Percentiles rank a stretch among this genome's conserved stretches.
phyloP scores from a whole-genome alignment of 2,113 vertebrate genomes.

The Triplophysa siluroides region DNA sequence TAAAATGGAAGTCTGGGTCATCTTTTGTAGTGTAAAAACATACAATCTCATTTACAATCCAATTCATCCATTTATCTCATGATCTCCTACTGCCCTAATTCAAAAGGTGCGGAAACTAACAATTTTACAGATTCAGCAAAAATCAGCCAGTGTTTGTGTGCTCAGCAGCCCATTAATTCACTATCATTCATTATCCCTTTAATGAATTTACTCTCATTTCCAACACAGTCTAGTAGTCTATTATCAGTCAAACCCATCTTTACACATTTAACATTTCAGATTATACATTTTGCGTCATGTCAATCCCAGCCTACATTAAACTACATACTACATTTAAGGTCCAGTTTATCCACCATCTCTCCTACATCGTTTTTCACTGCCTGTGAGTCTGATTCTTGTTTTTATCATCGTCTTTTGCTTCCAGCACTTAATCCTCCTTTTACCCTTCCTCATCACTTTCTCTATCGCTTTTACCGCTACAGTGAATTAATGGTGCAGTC shows the following conservation, averaged over 20 bases:
- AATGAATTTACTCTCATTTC: constrained; percentile 26
- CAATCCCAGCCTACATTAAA: too few species aligned
- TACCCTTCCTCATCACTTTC: background rate
- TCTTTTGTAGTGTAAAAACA: background rate
- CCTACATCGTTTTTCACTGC: background rate
- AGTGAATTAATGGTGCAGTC: constrained; percentile 32
- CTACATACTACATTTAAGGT: background rate
- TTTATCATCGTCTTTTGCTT: background rate
- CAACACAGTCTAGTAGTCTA: constrained; percentile 32
- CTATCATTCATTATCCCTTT: constrained; percentile 5
- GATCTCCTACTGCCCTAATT: constrained; percentile 5
- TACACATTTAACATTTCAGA: constrained; percentile 5
- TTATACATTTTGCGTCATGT: too few species aligned
- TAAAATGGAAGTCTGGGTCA: background rate
- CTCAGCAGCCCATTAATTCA: constrained; percentile 22
- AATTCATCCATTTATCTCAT: background rate
- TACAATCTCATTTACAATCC: background rate
- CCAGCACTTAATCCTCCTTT: constrained; percentile 8
- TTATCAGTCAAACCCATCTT: constrained; percentile 17
- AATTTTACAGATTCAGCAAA: constrained; percentile 15
- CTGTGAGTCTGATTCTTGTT: background rate
- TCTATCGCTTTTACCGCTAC: constrained; percentile 1
- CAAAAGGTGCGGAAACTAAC: background rate
- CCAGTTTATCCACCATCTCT: background rate
- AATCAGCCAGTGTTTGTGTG: background rate